phyloP scores from a whole-genome alignment of 2,888 invertebrate species.

The Ecliptopera silaceata region DNA sequence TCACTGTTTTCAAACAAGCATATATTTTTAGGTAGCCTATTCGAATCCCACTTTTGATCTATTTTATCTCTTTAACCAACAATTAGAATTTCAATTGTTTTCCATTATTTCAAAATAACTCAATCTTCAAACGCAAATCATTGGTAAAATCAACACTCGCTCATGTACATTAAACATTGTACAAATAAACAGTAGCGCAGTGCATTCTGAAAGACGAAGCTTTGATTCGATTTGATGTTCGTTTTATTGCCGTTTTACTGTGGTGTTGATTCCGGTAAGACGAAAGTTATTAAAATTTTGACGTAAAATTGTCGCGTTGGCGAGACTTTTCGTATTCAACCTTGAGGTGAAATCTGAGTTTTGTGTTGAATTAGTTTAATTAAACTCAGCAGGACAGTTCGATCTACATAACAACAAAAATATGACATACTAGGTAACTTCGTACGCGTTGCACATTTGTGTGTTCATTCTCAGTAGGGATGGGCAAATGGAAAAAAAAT shows the following conservation, averaged over 20 bases:
- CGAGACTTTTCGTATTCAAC: background rate
- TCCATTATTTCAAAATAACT: background rate
- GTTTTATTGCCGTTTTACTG: conserved; percentile 16
- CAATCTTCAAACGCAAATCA: background rate
- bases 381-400: no score
- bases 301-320: background rate
- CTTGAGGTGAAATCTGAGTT: no score
- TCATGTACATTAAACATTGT: background rate
- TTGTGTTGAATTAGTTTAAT: no score
- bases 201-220: conserved; percentile 10
- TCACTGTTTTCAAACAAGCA: no score
- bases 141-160: background rate
- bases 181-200: conserved; percentile 23
- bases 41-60: no score
- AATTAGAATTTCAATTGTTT: background rate
- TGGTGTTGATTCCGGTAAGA: conserved; percentile 17
- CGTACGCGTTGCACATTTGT: no score
- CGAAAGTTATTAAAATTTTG: background rate
- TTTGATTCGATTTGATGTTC: conserved; percentile 14
- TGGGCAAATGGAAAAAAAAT: no score
- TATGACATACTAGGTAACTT: no score
- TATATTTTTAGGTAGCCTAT: no score
- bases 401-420: no score
- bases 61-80: no score
- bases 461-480: no score